Base-by-base conservation (phyloP, 37 sponge, comb jelly and placozoan species). In the Cliona cf. orientalis region DNA sequence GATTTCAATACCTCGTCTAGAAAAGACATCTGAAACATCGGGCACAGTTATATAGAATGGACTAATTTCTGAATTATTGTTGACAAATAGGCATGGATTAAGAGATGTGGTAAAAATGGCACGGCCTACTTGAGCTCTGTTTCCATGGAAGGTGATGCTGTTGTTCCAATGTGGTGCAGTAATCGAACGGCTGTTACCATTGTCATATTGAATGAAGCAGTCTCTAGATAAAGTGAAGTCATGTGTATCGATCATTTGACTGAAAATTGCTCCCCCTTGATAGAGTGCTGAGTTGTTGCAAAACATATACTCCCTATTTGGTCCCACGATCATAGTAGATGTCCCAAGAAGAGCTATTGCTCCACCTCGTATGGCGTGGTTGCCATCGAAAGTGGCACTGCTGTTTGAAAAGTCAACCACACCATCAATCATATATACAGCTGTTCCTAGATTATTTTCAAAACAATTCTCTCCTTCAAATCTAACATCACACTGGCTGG, bases 201-300 rank as follows among this genome's bases (percentile, higher is more conserved):
- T 5, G 35, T 22, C 37, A 45, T 66, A 83, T 17, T 66, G 67
- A 74, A 83, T 41, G 67, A 83, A 83, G 42, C 84, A 83, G 46
- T 58, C 75, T 40, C 84, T 49, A 32, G 84, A 74, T 11, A 38
- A 37, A 23, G 44, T 53, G n/a, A 66, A 75, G 53, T 83, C 84
- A 19, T 65, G 63, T 21, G 55, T 31, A 49, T 75, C 84, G 25
- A 65, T 33, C 7, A 55, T 34, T n/a, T 67, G 5, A 9, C 14
- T 35, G 49, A 65, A 74, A 6, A 83, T 83, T 12, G 84, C 84
- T 35, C 84, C 84, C 22, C 84, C 84, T 44, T 36, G 21, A 37
- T 74, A 55, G 25, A 40, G 1, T 4, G 84, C 84, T 11, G 34
- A 32, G 38, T 83, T 83, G 22, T 74, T 49, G 25, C 21, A 32